Percentiles rank a stretch among this genome's conserved stretches.
phyloP scores from a whole-genome alignment of 2,888 invertebrate species.

The Hirtodrosophila histrioides region DNA sequence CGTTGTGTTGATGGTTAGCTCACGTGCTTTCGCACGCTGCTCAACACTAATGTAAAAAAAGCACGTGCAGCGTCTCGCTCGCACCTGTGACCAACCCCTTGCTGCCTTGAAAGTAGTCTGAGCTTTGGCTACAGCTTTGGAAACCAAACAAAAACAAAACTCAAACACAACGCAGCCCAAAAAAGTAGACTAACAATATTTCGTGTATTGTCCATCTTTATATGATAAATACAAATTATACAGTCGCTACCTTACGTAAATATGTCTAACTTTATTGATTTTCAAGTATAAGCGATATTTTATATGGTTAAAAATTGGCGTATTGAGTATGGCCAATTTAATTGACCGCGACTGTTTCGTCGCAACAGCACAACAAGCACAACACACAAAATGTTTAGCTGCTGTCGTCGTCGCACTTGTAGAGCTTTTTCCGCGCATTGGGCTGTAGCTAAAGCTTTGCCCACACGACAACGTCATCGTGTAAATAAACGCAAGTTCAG shows the following conservation, averaged over 20 bases:
- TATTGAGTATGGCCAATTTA: background rate
- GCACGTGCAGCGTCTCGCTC: constrained; percentile 56
- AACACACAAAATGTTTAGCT: constrained; percentile 46
- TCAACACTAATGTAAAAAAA: constrained; percentile 49
- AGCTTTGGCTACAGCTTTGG: constrained; percentile 51
- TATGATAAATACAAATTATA: too few species aligned
- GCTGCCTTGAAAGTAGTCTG: constrained; percentile 30
- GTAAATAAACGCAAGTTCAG: constrained; percentile 70
- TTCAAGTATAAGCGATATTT: too few species aligned
- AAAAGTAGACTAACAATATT: constrained; percentile 36
- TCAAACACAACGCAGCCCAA: constrained; percentile 27
- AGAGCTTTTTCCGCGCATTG: constrained; percentile 50
- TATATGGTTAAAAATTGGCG: too few species aligned
- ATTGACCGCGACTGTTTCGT: constrained; percentile 22
- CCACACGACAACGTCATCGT: constrained; percentile 54
- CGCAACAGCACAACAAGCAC: constrained; percentile 42
- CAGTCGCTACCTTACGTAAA: too few species aligned
- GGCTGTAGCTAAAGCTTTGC: constrained; percentile 49
- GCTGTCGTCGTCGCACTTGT: constrained; percentile 51
- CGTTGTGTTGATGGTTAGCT: constrained; percentile 24
- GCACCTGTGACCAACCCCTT: constrained; percentile 41
- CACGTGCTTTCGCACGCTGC: constrained; percentile 54
- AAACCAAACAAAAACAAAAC: constrained; percentile 59
- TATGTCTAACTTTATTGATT: too few species aligned
- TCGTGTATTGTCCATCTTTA: background rate